Percentiles rank a stretch among this genome's conserved stretches.
Conservation (phyloP, 2,113 vertebrate species). For the Lamprologus lemairii region DNA sequence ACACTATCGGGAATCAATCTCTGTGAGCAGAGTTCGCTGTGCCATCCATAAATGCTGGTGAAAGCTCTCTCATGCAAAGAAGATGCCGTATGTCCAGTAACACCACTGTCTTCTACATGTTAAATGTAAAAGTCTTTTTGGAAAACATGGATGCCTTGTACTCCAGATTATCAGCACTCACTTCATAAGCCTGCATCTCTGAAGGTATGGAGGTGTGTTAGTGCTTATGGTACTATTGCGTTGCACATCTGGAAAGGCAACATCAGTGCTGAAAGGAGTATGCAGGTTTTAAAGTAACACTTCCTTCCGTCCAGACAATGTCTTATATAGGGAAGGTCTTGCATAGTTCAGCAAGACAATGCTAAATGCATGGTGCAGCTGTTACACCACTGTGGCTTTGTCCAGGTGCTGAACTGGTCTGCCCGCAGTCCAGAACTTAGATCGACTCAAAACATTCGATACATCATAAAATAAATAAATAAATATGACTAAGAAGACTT, state of each 20-base stretch:
- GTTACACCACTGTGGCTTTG: neutral
- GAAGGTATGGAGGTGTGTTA: neutral
- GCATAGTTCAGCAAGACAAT: neutral
- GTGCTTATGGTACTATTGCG: neutral
- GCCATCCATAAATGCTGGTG: neutral
- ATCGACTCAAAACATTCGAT: neutral
- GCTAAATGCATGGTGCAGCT: neutral
- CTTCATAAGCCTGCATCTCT: neutral
- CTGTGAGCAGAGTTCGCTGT: accelerated
- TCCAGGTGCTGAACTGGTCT: neutral
- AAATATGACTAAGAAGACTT: neutral
- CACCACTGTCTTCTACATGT: neutral
- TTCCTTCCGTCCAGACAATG: neutral
- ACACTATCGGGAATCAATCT: neutral
- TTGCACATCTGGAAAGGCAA: neutral
- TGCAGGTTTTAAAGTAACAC: neutral
- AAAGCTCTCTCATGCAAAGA: neutral
- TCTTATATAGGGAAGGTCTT: neutral
- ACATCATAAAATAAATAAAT: neutral
- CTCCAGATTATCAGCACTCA: neutral
- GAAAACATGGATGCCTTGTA: neutral
- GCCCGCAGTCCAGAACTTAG: neutral
- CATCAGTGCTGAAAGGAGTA: neutral
- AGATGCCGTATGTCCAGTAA: neutral
- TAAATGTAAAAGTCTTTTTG: neutral